A percentile compares a stretch with the other conserved stretches of the same genome.
These are phyloP conservation scores for Heliconius cydno DNA, from an alignment of 2,888 invertebrate species.

Conservation along the genomic window DNA sequence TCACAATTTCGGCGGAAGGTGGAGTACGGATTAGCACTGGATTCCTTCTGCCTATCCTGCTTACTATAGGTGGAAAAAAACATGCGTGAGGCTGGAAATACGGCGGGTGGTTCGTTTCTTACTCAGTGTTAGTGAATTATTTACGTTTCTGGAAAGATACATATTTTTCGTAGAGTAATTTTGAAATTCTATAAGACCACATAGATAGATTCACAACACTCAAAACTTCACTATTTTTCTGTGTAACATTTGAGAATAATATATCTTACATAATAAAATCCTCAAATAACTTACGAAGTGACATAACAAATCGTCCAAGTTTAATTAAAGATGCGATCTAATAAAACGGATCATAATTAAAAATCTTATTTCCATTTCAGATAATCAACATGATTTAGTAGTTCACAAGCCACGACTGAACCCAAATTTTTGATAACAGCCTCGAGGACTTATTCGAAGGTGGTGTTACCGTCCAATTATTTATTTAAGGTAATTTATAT, in stretches of 20 bases:
- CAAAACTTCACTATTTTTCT: neutral
- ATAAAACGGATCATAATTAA: conserved; percentile 62
- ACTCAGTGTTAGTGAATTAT: too few species aligned
- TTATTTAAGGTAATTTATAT: neutral
- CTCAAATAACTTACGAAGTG: conserved; percentile 39
- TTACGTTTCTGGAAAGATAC: too few species aligned
- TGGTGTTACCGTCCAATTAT: neutral
- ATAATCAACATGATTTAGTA: conserved; percentile 47
- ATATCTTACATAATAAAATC: neutral
- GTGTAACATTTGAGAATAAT: neutral
- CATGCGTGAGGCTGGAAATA: too few species aligned
- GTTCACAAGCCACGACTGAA: conserved; percentile 45
- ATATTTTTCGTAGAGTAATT: too few species aligned
- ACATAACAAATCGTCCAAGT: conserved; percentile 37
- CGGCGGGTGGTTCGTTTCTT: too few species aligned
- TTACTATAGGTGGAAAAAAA: too few species aligned
- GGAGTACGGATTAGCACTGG: too few species aligned
- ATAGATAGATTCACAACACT: neutral
- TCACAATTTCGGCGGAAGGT: too few species aligned
- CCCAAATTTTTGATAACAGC: conserved; percentile 53
- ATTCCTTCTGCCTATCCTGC: too few species aligned
- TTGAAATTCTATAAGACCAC: too few species aligned
- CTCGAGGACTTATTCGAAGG: conserved; percentile 47
- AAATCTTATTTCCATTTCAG: conserved; percentile 64
- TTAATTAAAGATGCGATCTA: conserved; percentile 49